Evolutionary conservation across 2,888 invertebrate species (phyloP).

Genomic region (Synanthedon formicaeformis): DNA sequence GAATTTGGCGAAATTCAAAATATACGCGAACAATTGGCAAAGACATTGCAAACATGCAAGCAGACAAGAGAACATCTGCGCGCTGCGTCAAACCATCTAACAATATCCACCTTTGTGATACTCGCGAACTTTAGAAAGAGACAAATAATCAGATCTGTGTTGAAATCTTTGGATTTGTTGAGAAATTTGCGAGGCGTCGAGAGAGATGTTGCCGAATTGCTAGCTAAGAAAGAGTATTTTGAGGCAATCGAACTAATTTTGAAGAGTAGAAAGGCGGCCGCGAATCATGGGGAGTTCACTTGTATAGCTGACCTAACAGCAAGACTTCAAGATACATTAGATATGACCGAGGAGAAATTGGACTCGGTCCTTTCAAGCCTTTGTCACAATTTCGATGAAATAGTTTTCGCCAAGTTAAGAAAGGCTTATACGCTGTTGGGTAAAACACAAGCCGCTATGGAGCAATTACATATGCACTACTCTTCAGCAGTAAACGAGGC

Average conservation of each 20-base stretch:
- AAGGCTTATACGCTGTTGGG: conserved; percentile 90
- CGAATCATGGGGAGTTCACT: conserved; percentile 87
- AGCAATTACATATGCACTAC: conserved; percentile 95
- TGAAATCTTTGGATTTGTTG: conserved; percentile 76
- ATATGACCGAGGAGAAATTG: conserved; percentile 90
- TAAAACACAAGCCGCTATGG: conserved; percentile 93
- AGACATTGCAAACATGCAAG: conserved; percentile 78
- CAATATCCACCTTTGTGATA: conserved; percentile 87
- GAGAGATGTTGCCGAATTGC: conserved; percentile 81
- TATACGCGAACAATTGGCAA: conserved; percentile 77
- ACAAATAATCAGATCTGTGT: conserved; percentile 82
- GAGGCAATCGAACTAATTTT: conserved; percentile 90
- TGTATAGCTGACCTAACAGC: conserved; percentile 90
- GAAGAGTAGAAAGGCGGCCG: conserved; percentile 88
- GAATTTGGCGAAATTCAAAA: conserved; percentile 84
- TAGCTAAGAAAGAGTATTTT: conserved; percentile 88
- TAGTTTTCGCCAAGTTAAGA: conserved; percentile 85
- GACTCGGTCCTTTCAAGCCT: conserved; percentile 88
- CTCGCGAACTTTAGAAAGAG: conserved; percentile 91
- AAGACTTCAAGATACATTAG: conserved; percentile 90
- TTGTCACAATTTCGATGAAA: conserved; percentile 79
- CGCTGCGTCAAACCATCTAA: conserved; percentile 84
- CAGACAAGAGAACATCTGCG: conserved; percentile 79
- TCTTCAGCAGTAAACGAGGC: conserved; percentile 91
- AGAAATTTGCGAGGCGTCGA: conserved; percentile 81